Evolutionary conservation across 2,113 vertebrate genomes (phyloP).

Genomic region (Dromas ardeola): DNA sequence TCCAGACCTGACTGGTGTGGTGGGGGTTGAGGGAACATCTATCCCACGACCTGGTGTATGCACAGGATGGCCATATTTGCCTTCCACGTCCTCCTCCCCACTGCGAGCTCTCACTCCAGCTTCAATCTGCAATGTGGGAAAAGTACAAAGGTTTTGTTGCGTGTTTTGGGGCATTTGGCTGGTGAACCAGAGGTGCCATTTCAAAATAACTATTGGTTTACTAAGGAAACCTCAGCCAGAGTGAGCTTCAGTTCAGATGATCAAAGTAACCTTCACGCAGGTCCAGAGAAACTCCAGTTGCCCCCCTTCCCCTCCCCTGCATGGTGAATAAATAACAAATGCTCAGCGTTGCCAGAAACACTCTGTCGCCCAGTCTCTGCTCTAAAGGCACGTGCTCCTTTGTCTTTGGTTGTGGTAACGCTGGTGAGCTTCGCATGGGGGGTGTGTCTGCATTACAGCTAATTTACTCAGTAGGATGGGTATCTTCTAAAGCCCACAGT

Average conservation of each 20-base stretch:
- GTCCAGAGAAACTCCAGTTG: neutral
- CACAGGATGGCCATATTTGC: neutral
- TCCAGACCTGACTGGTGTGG: neutral
- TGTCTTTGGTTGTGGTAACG: neutral
- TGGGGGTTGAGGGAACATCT: too few species aligned
- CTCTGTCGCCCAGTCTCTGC: neutral
- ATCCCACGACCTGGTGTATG: neutral
- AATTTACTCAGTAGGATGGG: neutral
- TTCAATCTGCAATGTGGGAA: rapidly evolving
- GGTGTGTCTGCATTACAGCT: neutral
- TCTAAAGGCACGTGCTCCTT: neutral
- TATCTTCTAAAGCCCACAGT: neutral
- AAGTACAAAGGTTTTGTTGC: neutral
- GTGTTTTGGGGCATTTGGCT: neutral
- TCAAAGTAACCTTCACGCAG: neutral
- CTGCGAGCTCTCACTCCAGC: neutral
- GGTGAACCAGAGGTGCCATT: neutral
- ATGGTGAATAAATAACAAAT: neutral
- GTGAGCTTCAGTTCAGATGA: neutral
- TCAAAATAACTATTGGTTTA: neutral
- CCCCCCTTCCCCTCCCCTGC: neutral
- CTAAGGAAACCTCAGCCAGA: neutral
- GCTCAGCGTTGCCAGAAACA: neutral
- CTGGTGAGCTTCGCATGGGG: neutral
- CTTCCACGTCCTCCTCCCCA: neutral